phyloP scores from a whole-genome alignment of 30 jellyfish, hydroid and myxozoan species.

The Chrysaora quinquecirrha region DNA sequence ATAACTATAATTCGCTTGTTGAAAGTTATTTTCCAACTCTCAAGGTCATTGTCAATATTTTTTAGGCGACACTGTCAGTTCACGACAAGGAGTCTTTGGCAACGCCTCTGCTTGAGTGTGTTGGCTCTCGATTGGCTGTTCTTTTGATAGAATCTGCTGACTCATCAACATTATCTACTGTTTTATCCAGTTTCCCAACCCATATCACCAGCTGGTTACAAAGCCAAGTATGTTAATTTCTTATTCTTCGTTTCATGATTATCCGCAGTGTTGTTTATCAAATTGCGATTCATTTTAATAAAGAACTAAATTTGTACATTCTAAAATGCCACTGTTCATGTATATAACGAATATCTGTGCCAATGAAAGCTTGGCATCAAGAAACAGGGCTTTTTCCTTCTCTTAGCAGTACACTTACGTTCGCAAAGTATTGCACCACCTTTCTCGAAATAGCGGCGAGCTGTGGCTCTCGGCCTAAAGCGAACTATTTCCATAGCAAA shows the following conservation, averaged over 20 bases:
- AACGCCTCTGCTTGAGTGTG: conserved; percentile 19
- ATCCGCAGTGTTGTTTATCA: neutral
- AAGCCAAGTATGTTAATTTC: conserved; percentile 21
- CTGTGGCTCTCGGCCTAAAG: too few species aligned
- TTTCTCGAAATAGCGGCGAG: too few species aligned
- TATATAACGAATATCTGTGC: too few species aligned
- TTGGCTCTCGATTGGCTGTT: conserved; percentile 63
- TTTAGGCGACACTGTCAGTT: conserved; percentile 51
- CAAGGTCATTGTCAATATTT: too few species aligned
- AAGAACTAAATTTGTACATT: neutral
- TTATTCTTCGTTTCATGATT: neutral
- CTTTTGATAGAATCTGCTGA: conserved; percentile 43
- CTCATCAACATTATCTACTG: conserved; percentile 12
- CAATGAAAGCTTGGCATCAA: too few species aligned
- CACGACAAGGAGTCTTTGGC: conserved; percentile 49
- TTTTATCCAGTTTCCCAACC: conserved; percentile 67
- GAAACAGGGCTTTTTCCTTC: neutral
- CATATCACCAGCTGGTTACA: conserved; percentile 80
- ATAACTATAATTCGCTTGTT: too few species aligned
- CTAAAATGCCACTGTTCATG: too few species aligned
- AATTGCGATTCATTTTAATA: neutral
- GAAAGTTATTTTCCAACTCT: too few species aligned
- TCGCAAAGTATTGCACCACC: too few species aligned
- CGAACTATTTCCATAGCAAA: too few species aligned
- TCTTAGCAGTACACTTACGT: neutral